Base-by-base conservation (phyloP, 2,113 vertebrate genomes). In the Hypomesus transpacificus region DNA sequence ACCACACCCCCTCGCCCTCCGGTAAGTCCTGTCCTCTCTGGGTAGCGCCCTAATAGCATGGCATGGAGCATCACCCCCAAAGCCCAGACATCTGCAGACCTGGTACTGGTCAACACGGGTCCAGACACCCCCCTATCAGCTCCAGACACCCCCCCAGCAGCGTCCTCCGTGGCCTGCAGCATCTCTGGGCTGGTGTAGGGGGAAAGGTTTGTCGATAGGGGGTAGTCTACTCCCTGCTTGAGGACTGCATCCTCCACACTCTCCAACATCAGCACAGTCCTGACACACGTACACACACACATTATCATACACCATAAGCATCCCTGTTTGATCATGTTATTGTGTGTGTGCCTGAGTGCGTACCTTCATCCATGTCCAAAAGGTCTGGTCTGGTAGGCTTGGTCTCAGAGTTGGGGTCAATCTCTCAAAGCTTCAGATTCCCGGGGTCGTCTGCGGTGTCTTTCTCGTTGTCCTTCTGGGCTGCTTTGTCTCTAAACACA, bases 331-430 rank as follows among this genome's bases (percentile, higher is more conserved):
- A 46, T 46, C 39, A 46, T 46, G 9, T 46, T 46, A 46, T 46
- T 46, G 52, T 64, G 57, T 59, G 57, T 59, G n/a, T 59, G 57
- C 34, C 3, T 16, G 31, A 60, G 22, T 51, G 0, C 17, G 51
- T 31, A 96, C 97, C 97, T 91, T 99, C 97, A 31, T 99, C 97
- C 97, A 99, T 99, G 79, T 99, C 97, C 82, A 99, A 97, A 3
- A 96, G 97, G 75, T 98, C 97, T 14, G 97, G 97, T 64, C 97
- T 91, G 65, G 96, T 97, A 74, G 97, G 97, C 83, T 99, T 99
- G 20, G 97, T 99, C 92, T 99, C 97, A 81, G 97, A 96, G 84
- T 99, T 99, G 53, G 97, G 97, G 84, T 99, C 97, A 3, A 99
- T 99, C 89, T 99, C 97, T 83, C 97, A 97, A 65, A 97, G 97